These are phyloP conservation scores for Eupeodes latifasciatus DNA, from an alignment of 2,888 invertebrate species.

Conservation along the genomic window DNA sequence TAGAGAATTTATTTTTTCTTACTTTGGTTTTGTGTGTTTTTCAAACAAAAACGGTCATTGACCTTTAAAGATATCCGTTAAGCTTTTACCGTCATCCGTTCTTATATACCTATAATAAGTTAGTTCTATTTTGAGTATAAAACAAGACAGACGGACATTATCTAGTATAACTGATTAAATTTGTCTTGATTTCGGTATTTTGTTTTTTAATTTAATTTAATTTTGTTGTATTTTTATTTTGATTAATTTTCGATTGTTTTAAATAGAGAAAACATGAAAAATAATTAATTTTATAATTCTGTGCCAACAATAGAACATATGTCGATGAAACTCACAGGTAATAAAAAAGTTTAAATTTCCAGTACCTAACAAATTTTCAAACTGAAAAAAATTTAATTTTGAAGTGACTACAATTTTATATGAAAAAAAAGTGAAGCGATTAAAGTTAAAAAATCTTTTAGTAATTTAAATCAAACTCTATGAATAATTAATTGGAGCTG, in stretches of 20 bases:
- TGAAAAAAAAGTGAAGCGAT: too few species aligned
- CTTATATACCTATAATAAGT: not conserved
- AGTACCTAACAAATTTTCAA: not conserved
- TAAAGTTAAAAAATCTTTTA: too few species aligned
- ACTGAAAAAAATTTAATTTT: not conserved
- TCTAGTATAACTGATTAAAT: slow-evolving; percentile 65
- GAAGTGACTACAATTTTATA: not conserved
- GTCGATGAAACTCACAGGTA: not conserved
- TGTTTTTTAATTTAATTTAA: not conserved
- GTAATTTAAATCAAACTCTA: too few species aligned
- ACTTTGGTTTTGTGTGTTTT: slow-evolving; percentile 4
- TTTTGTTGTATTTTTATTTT: not conserved
- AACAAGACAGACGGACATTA: slow-evolving; percentile 72
- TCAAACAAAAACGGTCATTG: slow-evolving; percentile 37
- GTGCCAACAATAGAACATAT: not conserved
- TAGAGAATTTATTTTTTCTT: not conserved
- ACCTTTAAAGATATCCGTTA: slow-evolving; percentile 54
- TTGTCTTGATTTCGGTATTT: slow-evolving; percentile 47
- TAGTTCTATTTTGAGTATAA: slow-evolving; percentile 62
- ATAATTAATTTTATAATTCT: not conserved
- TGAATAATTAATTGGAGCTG: not conserved
- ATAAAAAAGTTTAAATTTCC: not conserved
- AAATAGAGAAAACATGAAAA: not conserved
- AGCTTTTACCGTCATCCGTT: slow-evolving; percentile 47
- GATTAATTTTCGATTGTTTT: not conserved